Conservation (phyloP, 2,113 vertebrate genomes). For the Alexandromys fortis region DNA sequence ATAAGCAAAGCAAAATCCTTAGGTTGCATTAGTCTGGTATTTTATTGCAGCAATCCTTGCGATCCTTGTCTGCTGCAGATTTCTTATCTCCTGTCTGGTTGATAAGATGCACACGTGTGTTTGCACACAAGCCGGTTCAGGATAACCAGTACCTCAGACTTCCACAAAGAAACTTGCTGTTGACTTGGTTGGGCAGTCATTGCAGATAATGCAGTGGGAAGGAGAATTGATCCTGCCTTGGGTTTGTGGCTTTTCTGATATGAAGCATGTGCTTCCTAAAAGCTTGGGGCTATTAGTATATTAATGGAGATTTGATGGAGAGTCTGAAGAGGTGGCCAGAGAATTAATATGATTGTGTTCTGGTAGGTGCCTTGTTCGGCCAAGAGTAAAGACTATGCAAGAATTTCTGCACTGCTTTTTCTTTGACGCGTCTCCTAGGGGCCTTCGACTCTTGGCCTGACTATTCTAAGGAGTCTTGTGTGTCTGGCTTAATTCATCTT, state of each 20-base stretch:
- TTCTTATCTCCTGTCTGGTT: slow-evolving; percentile 23
- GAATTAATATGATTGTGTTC: slow-evolving; percentile 43
- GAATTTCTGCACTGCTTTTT: slow-evolving; percentile 39
- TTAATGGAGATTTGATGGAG: slow-evolving; percentile 50
- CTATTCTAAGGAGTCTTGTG: neutral
- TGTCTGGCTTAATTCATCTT: slow-evolving; percentile 56
- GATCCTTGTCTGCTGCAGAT: neutral
- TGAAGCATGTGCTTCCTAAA: slow-evolving; percentile 46
- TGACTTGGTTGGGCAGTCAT: slow-evolving; percentile 52
- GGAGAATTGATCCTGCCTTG: neutral
- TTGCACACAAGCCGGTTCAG: neutral
- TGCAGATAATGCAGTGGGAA: neutral
- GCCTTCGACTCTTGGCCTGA: neutral
- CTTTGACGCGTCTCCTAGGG: neutral
- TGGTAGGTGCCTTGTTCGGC: neutral
- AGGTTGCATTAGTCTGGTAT: neutral
- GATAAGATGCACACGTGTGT: neutral
- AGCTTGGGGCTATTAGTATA: neutral
- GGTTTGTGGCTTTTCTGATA: slow-evolving; percentile 47
- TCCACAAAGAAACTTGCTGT: slow-evolving; percentile 22
- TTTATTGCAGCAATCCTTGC: neutral
- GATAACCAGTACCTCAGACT: slow-evolving; percentile 35
- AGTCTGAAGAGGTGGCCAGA: slow-evolving; percentile 42
- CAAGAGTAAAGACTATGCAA: slow-evolving; percentile 30
- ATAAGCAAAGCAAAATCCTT: too few species aligned